Conservation (phyloP, 2,888 invertebrate species). For the Chrysolina americana region DNA sequence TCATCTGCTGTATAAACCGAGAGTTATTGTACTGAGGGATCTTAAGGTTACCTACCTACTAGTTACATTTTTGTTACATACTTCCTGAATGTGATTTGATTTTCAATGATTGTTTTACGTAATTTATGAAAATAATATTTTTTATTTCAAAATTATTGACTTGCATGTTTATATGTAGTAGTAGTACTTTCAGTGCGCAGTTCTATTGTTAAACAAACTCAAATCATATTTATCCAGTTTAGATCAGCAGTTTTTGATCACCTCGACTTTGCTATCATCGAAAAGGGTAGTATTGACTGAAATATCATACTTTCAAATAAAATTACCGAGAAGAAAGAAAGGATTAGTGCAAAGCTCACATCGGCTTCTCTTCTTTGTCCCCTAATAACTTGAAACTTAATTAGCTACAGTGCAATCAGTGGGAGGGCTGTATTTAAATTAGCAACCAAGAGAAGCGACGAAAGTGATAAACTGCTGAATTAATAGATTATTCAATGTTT, state of each 20-base stretch:
- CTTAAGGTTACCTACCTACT: no score
- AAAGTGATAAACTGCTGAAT: slow-evolving; percentile 65
- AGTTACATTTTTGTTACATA: no score
- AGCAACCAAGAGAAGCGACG: slow-evolving; percentile 63
- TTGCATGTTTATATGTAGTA: no score
- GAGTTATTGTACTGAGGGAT: no score
- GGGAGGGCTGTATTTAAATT: slow-evolving; percentile 64
- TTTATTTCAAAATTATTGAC: no score
- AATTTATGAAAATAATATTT: no score
- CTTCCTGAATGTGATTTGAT: no score
- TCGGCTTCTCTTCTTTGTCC: slow-evolving; percentile 48
- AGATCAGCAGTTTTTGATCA: not conserved
- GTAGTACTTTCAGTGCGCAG: not conserved
- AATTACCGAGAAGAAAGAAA: slow-evolving; percentile 61
- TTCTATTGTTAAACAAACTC: not conserved
- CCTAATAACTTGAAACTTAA: slow-evolving; percentile 42
- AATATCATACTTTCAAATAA: slow-evolving; percentile 41
- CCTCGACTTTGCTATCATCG: no score
- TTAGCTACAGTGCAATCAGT: slow-evolving; percentile 55
- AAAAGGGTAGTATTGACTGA: not conserved
- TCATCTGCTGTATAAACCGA: no score
- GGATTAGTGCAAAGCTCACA: slow-evolving; percentile 60
- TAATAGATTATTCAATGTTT: slow-evolving; percentile 61
- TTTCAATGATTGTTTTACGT: no score
- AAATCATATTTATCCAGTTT: not conserved